Conservation (phyloP, 1,140 invertebrate species). For the Pteromalus puparum region DNA sequence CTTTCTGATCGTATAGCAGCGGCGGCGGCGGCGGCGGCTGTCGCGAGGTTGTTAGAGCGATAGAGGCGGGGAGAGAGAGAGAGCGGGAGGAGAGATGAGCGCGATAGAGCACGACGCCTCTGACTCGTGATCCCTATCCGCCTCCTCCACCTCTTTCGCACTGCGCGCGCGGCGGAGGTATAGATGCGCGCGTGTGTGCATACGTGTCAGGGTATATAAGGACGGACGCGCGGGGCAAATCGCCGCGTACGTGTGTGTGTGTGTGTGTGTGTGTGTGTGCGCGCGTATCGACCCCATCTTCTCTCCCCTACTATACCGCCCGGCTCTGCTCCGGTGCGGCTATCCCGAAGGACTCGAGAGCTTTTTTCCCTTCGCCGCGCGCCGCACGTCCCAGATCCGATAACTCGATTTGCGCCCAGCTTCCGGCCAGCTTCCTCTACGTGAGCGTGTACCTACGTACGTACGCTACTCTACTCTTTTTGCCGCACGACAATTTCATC, state of each 20-base stretch:
- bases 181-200: not conserved
- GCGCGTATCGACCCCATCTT: not conserved
- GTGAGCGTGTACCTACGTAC: not conserved
- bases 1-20: conserved; percentile 50
- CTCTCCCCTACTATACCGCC: not conserved
- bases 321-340: too few species aligned
- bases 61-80: too few species aligned
- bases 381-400: not conserved
- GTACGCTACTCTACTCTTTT: not conserved
- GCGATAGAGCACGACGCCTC: conserved; percentile 2
- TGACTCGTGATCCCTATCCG: conserved; percentile 2
- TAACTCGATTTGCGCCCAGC: conserved; percentile 21
- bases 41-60: not conserved
- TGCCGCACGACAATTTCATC: conserved; percentile 18
- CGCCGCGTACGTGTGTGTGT: not conserved
- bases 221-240: not conserved
- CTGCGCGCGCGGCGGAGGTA: not conserved
- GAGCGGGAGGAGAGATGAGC: not conserved
- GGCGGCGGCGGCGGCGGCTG: conserved; percentile 50
- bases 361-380: not conserved
- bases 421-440: not conserved
- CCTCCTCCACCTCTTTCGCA: not conserved
- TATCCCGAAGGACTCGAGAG: not conserved
- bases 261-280: not conserved
- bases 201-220: not conserved